phyloP scores from a whole-genome alignment of 2,888 invertebrate species.

The Gastracanthus pulcherrimus region DNA sequence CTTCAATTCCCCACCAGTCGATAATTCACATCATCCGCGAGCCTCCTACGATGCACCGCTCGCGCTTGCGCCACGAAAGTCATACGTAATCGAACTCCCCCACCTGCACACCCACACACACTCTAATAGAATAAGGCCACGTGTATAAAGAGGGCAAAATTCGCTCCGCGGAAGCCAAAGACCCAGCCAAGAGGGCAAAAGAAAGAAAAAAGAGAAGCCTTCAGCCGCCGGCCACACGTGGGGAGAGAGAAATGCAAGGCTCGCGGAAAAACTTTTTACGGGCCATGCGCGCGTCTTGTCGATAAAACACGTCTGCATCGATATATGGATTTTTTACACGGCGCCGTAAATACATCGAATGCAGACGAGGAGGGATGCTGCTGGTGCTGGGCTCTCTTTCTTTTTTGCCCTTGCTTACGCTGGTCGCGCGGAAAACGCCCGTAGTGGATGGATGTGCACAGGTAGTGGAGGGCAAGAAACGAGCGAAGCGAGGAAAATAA shows the following conservation, averaged over 20 bases:
- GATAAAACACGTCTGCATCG: conserved; percentile 53
- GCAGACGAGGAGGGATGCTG: conserved; percentile 44
- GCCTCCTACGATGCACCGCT: neutral
- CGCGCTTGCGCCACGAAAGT: too few species aligned
- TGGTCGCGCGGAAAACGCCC: too few species aligned
- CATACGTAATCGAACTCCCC: neutral
- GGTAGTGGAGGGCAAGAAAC: neutral
- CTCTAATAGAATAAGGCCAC: conserved; percentile 30
- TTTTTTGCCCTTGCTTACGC: neutral
- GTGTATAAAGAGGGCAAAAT: neutral
- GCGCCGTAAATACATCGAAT: conserved; percentile 47
- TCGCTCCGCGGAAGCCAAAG: neutral
- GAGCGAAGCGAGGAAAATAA: conserved; percentile 45
- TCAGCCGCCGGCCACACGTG: neutral
- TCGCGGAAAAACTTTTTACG: conserved; percentile 48
- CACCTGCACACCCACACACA: neutral
- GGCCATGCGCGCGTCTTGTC: conserved; percentile 10
- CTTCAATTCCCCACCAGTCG: neutral
- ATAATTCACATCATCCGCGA: neutral
- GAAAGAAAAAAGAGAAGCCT: neutral
- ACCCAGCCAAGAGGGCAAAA: neutral
- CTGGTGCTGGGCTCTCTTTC: neutral
- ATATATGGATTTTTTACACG: conserved; percentile 48
- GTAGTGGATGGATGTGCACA: too few species aligned
- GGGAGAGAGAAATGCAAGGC: conserved; percentile 23